A percentile compares a stretch with the other conserved stretches of the same genome.
Evolutionary conservation across 2,113 vertebrate genomes (phyloP).

Genomic region (Amphiprion percula): DNA sequence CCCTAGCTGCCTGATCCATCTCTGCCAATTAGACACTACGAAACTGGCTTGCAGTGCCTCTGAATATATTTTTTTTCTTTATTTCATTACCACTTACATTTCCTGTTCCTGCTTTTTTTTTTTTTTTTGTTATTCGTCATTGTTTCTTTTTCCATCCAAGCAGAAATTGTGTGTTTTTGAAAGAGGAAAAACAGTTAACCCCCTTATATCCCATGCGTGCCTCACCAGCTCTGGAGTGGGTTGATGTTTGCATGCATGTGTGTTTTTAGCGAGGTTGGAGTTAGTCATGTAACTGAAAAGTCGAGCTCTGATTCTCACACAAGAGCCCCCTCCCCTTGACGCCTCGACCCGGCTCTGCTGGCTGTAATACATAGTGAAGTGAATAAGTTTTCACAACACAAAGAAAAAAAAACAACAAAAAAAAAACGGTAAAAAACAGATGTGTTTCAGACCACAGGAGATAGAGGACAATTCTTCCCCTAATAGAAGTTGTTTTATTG

Average conservation of each 20-base stretch:
- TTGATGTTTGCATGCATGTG: slow-evolving; percentile 83
- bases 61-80: slow-evolving; percentile 79
- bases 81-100: slow-evolving; percentile 68
- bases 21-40: slow-evolving; percentile 82
- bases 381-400: slow-evolving; percentile 20
- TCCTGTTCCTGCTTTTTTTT: slow-evolving; percentile 81
- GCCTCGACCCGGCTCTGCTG: slow-evolving; percentile 47
- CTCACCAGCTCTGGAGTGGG: slow-evolving; percentile 71
- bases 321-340: slow-evolving; percentile 62
- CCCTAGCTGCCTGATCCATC: slow-evolving; percentile 86
- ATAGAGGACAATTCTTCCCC: slow-evolving; percentile 61
- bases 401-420: background rate
- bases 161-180: slow-evolving; percentile 78
- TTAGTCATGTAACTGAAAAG: slow-evolving; percentile 78
- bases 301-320: slow-evolving; percentile 73
- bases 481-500: slow-evolving; percentile 72
- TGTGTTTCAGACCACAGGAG: slow-evolving; percentile 47
- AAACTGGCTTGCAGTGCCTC: slow-evolving; percentile 90
- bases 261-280: slow-evolving; percentile 76
- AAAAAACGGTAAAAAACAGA: slow-evolving; percentile 4
- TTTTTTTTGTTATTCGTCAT: slow-evolving; percentile 77
- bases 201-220: slow-evolving; percentile 65
- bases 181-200: slow-evolving; percentile 56
- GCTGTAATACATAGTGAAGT: slow-evolving; percentile 43
- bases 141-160: slow-evolving; percentile 76